phyloP scores from a whole-genome alignment of 2,888 invertebrate genomes.

The Nomada hirtipes region DNA sequence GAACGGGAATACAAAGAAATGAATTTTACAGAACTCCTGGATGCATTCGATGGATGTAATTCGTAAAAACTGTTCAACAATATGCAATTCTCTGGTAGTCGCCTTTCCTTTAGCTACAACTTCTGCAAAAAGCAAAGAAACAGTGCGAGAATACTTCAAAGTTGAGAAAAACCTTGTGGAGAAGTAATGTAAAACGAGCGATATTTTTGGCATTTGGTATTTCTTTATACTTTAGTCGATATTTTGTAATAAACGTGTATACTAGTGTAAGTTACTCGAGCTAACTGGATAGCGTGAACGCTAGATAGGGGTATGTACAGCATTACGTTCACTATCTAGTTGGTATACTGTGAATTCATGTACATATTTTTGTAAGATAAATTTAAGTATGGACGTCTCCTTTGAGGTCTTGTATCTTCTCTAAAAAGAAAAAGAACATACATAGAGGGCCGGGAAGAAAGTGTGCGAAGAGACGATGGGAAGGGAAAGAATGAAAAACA shows the following conservation, averaged over 20 bases:
- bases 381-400: conserved; percentile 63
- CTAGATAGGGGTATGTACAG: conserved; percentile 60
- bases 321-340: conserved; percentile 40
- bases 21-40: conserved; percentile 45
- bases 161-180: not conserved
- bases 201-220: conserved; percentile 72
- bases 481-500: not conserved
- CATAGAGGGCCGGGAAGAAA: conserved; percentile 17
- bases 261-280: conserved; percentile 67
- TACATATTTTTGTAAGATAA: conserved; percentile 78
- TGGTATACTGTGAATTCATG: conserved; percentile 63
- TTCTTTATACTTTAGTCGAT: conserved; percentile 70
- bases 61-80: not conserved
- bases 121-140: conserved; percentile 25
- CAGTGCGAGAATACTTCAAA: not conserved
- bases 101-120: conserved; percentile 54
- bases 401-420: conserved; percentile 55
- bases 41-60: conserved; percentile 49
- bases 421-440: conserved; percentile 29
- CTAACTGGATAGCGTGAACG: conserved; percentile 35
- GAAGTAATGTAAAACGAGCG: conserved; percentile 51
- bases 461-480: not conserved
- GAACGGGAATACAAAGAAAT: conserved; percentile 39
- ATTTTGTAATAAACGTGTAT: conserved; percentile 72
- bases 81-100: conserved; percentile 35